Percentiles rank a stretch among this genome's conserved stretches.
phyloP scores from a whole-genome alignment of 2,888 invertebrate genomes.

The Oithona nana region DNA sequence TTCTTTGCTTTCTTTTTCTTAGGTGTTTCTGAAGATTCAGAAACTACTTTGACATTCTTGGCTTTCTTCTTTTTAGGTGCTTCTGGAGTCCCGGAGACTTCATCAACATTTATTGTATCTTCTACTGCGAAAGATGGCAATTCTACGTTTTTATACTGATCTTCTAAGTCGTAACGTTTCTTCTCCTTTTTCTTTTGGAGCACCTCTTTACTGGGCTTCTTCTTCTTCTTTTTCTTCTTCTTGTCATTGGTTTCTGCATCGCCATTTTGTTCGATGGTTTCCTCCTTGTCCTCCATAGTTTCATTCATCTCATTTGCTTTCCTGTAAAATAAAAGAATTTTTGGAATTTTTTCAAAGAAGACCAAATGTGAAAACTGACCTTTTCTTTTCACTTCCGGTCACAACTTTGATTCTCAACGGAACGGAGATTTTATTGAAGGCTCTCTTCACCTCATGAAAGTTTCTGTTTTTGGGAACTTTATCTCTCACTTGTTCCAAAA shows the following conservation, averaged over 20 bases:
- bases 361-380: background rate
- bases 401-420: background rate
- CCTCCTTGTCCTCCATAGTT: background rate
- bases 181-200: background rate
- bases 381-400: background rate
- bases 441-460: background rate
- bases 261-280: background rate
- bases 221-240: conserved; percentile 8
- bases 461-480: conserved; percentile 3
- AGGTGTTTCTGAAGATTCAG: too few relatives aligned
- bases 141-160: background rate
- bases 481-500: background rate
- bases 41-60: too few relatives aligned
- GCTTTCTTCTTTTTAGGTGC: background rate
- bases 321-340: background rate
- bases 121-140: background rate
- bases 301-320: background rate
- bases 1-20: too few relatives aligned
- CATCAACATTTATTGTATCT: background rate
- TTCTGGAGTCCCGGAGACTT: background rate
- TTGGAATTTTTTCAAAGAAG: background rate
- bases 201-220: background rate
- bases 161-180: background rate
- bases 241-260: background rate
- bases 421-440: conserved; percentile 2